These are phyloP conservation scores for Scaptomyza cyrtandrae DNA, from an alignment of 2,888 invertebrate genomes.

Conservation along the genomic window DNA sequence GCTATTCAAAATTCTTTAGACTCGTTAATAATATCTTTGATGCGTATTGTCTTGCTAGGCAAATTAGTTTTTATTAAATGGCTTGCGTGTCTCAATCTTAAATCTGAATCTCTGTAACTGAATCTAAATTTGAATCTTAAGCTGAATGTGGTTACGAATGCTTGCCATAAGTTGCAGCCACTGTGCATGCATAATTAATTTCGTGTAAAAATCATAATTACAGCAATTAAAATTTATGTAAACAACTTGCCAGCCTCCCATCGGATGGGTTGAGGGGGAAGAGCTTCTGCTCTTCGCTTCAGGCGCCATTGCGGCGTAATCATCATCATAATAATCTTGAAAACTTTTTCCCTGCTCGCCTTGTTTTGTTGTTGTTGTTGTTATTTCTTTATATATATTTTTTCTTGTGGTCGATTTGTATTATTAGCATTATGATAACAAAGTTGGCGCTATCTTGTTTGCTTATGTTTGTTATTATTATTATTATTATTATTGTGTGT, in stretches of 20 bases:
- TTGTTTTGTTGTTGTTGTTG: slow-evolving; percentile 7
- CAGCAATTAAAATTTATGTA: slow-evolving; percentile 75
- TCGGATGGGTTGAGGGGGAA: slow-evolving; percentile 8
- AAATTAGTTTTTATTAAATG: slow-evolving; percentile 39
- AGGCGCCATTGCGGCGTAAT: slow-evolving; percentile 59
- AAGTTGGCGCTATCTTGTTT: slow-evolving; percentile 42
- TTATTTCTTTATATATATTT: background rate
- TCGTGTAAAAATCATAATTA: slow-evolving; percentile 76
- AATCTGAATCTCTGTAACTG: slow-evolving; percentile 12
- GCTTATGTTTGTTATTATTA: slow-evolving; percentile 7
- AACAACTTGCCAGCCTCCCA: slow-evolving; percentile 64
- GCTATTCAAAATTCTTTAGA: slow-evolving; percentile 35
- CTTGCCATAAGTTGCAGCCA: slow-evolving; percentile 42
- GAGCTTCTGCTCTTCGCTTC: slow-evolving; percentile 9
- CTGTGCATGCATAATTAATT: slow-evolving; percentile 73
- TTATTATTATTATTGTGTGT: no score
- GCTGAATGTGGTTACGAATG: slow-evolving; percentile 18
- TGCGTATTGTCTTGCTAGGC: slow-evolving; percentile 23
- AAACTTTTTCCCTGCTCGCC: slow-evolving; percentile 18
- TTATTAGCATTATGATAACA: slow-evolving; percentile 54
- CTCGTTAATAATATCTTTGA: slow-evolving; percentile 29
- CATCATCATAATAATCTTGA: slow-evolving; percentile 58
- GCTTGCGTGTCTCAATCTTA: slow-evolving; percentile 30
- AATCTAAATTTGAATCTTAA: background rate
- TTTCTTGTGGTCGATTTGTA: slow-evolving; percentile 42